A percentile compares a stretch with the other conserved stretches of the same genome.
Conservation (phyloP, 2,888 invertebrate genomes). For the Ypsolopha scabrella region DNA sequence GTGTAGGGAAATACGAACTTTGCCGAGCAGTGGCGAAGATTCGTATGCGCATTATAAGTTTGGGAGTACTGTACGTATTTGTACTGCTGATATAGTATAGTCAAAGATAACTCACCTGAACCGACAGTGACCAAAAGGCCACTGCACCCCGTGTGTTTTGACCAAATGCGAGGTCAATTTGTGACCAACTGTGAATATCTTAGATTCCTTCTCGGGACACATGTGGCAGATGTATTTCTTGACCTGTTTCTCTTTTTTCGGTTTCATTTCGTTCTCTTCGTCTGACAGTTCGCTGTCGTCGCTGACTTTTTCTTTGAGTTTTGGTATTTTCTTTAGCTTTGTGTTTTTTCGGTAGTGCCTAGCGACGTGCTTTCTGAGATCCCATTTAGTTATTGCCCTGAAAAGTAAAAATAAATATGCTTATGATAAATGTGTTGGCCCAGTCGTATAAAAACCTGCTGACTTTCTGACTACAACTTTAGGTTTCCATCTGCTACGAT, state of each 20-base stretch:
- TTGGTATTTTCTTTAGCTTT: conserved; percentile 19
- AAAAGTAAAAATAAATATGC: conserved; percentile 8
- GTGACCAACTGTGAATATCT: conserved; percentile 74
- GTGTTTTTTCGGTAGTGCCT: conserved; percentile 32
- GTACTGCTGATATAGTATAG: too few relatives aligned
- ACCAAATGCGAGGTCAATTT: conserved; percentile 79
- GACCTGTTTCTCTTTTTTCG: conserved; percentile 28
- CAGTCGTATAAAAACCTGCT: too few relatives aligned
- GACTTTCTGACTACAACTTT: too few relatives aligned
- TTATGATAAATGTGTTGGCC: too few relatives aligned
- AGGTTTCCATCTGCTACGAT: too few relatives aligned
- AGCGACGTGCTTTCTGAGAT: conserved; percentile 69
- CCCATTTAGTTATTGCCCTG: conserved; percentile 72
- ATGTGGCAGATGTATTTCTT: conserved; percentile 76
- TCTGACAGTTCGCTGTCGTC: conserved; percentile 15
- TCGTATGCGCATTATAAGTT: too few relatives aligned
- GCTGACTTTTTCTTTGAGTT: not conserved
- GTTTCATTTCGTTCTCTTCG: conserved; percentile 25
- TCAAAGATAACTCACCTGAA: conserved; percentile 68
- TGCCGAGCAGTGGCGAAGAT: too few relatives aligned
- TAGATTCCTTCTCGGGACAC: conserved; percentile 69
- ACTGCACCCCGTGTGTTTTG: conserved; percentile 77
- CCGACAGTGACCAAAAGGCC: conserved; percentile 81
- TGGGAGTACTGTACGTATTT: too few relatives aligned
- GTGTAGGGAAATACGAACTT: too few relatives aligned